Base-by-base conservation (phyloP, 2,797 vertebrate genomes). In the Coregonus ussuriensis region DNA sequence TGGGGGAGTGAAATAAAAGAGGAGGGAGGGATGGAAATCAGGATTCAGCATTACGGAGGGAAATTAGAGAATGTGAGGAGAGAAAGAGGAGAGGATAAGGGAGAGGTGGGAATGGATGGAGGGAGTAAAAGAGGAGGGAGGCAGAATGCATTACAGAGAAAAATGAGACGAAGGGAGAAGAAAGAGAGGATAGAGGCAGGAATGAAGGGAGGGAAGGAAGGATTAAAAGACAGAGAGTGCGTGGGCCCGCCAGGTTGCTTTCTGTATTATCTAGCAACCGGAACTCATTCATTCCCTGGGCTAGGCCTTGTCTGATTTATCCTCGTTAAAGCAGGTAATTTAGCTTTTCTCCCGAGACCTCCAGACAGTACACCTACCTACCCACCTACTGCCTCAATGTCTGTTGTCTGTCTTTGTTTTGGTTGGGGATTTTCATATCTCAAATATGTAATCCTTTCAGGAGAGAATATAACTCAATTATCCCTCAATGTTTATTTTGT, bases 241-340 rank as follows among this genome's bases (percentile, higher is more conserved):
- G 35, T 56, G 3, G 75, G 47, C 25, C 25, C 1, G 25, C 13
- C 25, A 67, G 72, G 31, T 73, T 25, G 56, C 79, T 70, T 81
- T 88, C 82, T 86, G 81, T 90, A 88, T 91, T 93, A 93, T 92
- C 88, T 89, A 88, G 90, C 89, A 91, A 88, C 84, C 88, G 79
- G 87, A 88, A 91, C 88, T 87, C 33, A 77, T 91, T 89, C 82
- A 92, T 89, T 89, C 91, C 85, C 88, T 87, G 78, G 78, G 80
- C 56, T 51, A 41, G 59, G 79, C 79, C 77, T 54, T 41, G 82
- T 85, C 83, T 88, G 89, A 93, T 92, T 91, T 90, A 89, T 90
- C 83, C 82, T 80, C 84, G 87, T 78, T 88, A 84, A 84, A 82
- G 85, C 74, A 78, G 82, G 87, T 91, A 89, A 91, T 89, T 91